These are phyloP conservation scores for Anas platyrhynchos DNA, from an alignment of 2,113 vertebrate genomes.

Conservation along the genomic window DNA sequence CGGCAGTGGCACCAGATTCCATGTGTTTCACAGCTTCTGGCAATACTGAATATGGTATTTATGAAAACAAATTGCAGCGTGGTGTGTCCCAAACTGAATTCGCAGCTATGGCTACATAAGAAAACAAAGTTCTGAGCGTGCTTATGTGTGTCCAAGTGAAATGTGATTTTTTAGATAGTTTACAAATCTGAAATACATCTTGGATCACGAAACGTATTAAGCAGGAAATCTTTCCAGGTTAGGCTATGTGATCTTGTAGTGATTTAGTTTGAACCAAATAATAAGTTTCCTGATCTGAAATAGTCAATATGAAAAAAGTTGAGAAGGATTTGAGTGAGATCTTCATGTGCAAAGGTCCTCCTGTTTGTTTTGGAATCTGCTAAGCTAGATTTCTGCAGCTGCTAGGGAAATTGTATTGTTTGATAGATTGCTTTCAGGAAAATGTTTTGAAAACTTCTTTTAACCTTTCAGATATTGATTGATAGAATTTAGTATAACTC, in stretches of 20 bases:
- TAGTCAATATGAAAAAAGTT: not conserved
- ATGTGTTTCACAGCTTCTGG: not conserved
- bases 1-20: not conserved
- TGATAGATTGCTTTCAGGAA: not conserved
- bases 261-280: not conserved
- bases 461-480: not conserved
- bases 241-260: not conserved
- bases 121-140: not conserved
- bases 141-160: fast-evolving
- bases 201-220: not conserved
- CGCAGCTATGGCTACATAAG: not conserved
- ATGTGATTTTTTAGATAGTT: not conserved
- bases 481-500: not conserved
- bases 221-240: not conserved
- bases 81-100: not conserved
- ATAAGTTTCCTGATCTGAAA: not conserved
- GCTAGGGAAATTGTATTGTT: not conserved
- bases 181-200: not conserved
- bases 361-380: not conserved
- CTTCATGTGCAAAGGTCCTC: not conserved
- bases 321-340: not conserved
- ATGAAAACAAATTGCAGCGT: not conserved
- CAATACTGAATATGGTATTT: not conserved
- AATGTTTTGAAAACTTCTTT: not conserved
- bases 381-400: not conserved